Percentiles rank a stretch among this genome's conserved stretches.
Conservation (phyloP, 2,888 invertebrate genomes). For the Rutpela maculata region DNA sequence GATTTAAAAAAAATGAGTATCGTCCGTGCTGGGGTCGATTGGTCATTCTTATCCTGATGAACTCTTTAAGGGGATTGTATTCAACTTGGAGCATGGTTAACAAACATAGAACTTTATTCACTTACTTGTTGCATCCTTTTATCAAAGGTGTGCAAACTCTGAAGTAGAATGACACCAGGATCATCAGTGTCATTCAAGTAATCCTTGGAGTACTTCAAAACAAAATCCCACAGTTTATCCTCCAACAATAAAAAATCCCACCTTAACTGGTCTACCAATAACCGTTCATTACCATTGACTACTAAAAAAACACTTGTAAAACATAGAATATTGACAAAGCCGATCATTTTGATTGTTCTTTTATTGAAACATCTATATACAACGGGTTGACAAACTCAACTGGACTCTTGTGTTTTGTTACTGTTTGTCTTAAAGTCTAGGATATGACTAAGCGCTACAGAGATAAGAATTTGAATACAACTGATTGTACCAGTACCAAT, state of each 20-base stretch:
- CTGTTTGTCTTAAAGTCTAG: constrained; percentile 7
- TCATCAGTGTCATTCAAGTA: constrained; percentile 7
- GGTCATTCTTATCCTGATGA: too few relatives aligned
- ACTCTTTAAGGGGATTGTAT: too few relatives aligned
- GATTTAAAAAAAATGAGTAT: too few relatives aligned
- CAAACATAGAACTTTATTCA: not conserved
- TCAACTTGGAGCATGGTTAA: not conserved
- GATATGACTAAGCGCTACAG: not conserved
- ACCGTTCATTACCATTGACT: not conserved
- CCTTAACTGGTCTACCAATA: constrained; percentile 48
- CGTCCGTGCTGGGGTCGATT: too few relatives aligned
- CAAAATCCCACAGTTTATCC: constrained; percentile 51
- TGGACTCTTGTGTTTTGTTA: constrained; percentile 11
- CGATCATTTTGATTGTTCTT: constrained; percentile 3
- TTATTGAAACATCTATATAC: not conserved
- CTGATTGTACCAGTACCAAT: not conserved
- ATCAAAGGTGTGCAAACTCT: not conserved
- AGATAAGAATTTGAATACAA: constrained; percentile 5
- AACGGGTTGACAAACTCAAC: constrained; percentile 1
- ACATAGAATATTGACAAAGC: not conserved
- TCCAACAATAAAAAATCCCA: constrained; percentile 52
- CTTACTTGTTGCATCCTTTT: not conserved
- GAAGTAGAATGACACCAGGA: not conserved
- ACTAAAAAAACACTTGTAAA: not conserved
- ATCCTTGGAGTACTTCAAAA: constrained; percentile 31